Base-by-base conservation (phyloP, 2,888 invertebrate genomes). In the Pandemis heparana region DNA sequence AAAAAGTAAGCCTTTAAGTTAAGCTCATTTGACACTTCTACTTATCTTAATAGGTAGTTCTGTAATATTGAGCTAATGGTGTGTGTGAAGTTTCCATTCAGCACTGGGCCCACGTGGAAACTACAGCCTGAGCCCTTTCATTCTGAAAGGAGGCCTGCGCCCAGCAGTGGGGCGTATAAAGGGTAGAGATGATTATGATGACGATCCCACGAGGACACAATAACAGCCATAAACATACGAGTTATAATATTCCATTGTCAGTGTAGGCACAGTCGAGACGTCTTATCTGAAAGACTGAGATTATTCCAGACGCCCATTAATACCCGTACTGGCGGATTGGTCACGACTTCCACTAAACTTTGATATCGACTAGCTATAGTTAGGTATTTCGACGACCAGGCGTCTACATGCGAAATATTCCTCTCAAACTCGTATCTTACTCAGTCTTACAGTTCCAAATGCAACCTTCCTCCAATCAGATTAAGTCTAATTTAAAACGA, bases 341-440 rank as follows among this genome's bases (percentile, higher is more conserved):
- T 68, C 72, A 72, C 72, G 72, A 68, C 63, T 72, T 66, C 56
- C 16, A 18, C 53, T 14, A 46, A 32, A 68, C 72, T 67, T 72
- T 39, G 53, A 6, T 62, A 68, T 67, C 6, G 46, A 6, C 43
- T 53, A 39, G 62, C 41, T n/a, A 14, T 39, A 48, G 39, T 6
- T 62, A 48, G 39, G 3, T 62, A 62, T 18, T n/a, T 23, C 39
- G 39, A 12, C 7, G n/a, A 41, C 5, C 32, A 32, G 32, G 5
- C 16, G 9, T 32, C 10, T 1, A 62, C 12, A 41, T 60, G n/a
- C 9, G 14, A n/a, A 60, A n/a, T 56, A 56, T 12, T 18, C 12
- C 10, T 56, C 5, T 12, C n/a, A 38, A n/a, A 10, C 7, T 7
- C 60, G 6, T 60, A 60, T 38, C 14, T 59, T 59, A 12, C 18